phyloP scores from a whole-genome alignment of 1,140 invertebrate genomes.

The Fopius arisanus region DNA sequence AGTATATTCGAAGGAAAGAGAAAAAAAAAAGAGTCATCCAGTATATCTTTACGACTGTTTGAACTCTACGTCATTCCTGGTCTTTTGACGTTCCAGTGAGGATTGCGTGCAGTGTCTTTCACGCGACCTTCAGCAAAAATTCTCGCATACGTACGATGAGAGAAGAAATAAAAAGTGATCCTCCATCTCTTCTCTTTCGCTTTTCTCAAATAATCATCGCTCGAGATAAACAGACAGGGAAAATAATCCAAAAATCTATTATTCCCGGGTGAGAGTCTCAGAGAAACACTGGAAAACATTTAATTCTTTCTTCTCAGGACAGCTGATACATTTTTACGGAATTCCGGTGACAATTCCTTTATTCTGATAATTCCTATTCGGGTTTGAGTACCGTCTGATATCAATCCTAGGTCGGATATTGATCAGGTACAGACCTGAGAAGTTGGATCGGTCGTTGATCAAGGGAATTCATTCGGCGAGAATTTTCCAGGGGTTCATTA shows the following conservation, averaged over 20 bases:
- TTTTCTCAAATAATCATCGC: not conserved
- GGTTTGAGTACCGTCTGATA: no score
- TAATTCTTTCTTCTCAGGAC: no score
- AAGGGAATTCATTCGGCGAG: no score
- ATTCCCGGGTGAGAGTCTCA: no score
- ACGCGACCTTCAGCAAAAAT: conserved; percentile 9
- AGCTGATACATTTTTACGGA: no score
- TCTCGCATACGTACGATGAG: not conserved
- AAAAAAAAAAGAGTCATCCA: conserved; percentile 8
- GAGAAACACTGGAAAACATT: no score
- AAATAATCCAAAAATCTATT: not conserved
- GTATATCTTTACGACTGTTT: conserved; percentile 23
- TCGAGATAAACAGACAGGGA: not conserved
- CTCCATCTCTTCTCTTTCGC: not conserved
- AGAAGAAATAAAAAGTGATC: conserved; percentile 1
- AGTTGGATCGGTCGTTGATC: no score
- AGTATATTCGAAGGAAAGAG: conserved; percentile 5
- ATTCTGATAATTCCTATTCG: no score
- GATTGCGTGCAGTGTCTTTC: conserved; percentile 13
- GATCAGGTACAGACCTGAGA: no score
- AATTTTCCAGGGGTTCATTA: not conserved
- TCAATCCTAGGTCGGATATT: no score
- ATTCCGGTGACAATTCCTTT: no score
- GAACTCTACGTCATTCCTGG: conserved; percentile 12
- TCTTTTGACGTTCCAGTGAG: not conserved